phyloP scores from a whole-genome alignment of 1,140 invertebrate genomes.

The Chrysoperla carnea region DNA sequence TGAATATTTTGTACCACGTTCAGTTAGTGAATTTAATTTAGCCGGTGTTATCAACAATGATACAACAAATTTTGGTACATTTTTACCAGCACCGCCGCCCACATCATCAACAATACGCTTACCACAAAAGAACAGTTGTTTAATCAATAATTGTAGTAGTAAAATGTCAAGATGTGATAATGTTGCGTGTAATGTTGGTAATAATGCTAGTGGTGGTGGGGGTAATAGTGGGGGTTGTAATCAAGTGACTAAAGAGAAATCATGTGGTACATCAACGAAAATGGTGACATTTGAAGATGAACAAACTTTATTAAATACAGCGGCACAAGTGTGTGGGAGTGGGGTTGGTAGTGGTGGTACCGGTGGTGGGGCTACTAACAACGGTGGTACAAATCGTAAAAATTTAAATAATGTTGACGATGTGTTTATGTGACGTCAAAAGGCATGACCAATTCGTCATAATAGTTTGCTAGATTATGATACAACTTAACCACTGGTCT shows the following conservation, averaged over 20 bases:
- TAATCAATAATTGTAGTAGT: conserved; percentile 7
- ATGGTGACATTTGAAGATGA: conserved; percentile 73
- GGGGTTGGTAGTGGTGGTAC: conserved; percentile 19
- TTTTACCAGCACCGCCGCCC: conserved; percentile 25
- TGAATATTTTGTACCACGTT: conserved; percentile 66
- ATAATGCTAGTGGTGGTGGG: conserved; percentile 7
- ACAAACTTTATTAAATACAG: background rate
- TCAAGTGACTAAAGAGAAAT: conserved; percentile 24
- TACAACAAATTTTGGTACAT: conserved; percentile 3
- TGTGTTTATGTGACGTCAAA: conserved; percentile 40
- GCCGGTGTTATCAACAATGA: conserved; percentile 36
- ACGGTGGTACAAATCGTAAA: conserved; percentile 22
- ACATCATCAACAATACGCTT: conserved; percentile 16
- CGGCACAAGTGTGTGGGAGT: no score
- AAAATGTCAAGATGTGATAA: conserved; percentile 14
- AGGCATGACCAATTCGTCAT: no score
- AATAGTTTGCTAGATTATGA: no score
- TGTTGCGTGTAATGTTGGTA: background rate
- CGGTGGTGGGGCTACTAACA: conserved; percentile 20
- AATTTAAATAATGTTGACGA: conserved; percentile 22
- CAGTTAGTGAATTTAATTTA: conserved; percentile 63
- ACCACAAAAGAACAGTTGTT: conserved; percentile 14
- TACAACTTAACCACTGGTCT: no score
- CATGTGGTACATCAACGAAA: conserved; percentile 29
- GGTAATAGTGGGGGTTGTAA: conserved; percentile 15